Base-by-base conservation (phyloP, 2,113 vertebrate genomes). In the Strigops habroptila region DNA sequence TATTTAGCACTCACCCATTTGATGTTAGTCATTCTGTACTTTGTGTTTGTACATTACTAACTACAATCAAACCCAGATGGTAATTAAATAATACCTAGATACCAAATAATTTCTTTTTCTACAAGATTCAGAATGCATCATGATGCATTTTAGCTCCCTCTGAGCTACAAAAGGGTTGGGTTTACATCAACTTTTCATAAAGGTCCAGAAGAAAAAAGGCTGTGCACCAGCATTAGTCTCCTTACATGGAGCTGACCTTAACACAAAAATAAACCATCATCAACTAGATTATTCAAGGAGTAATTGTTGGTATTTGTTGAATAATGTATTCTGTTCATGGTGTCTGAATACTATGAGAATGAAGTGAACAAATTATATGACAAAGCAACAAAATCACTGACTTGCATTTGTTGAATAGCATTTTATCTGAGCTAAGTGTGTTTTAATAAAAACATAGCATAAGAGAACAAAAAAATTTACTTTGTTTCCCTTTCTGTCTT, bases 301-400 rank as follows among this genome's bases (percentile, higher is more conserved):
- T 86, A 96, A 96, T 95, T 97, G 91, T 93, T 94, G 43, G 64
- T 93, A 88, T 94, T 96, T 97, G 86, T 95, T 86, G 80, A 96
- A 96, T 96, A 94, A 94, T 94, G 30, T 79, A 96, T 96, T 95
- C 82, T 76, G 57, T 86, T 83, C 82, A 73, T 94, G 62, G 52
- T 86, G 59, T 81, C 86, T 90, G 90, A 89, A 93, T 95, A 57
- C 53, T 78, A 57, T 33, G 67, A 80, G 79, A 91, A 93, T 53
- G 30, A 82, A n/a, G 59, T 62, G 88, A 97, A 96, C 94, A 96
- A 89, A 96, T 92, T 93, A 84, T 87, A 65, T 80, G 41, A 82
- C 41, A 93, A 96, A 88, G 70, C 43, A 90, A 64, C 24, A 93
- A 90, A 91, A 92, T 64, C 69, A 89, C 65, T 82, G 76, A 67